Percentiles rank a stretch among this genome's conserved stretches.
These are phyloP conservation scores for Oenanthe oenanthe DNA, from an alignment of 2,113 vertebrate genomes.

Conservation along the genomic window DNA sequence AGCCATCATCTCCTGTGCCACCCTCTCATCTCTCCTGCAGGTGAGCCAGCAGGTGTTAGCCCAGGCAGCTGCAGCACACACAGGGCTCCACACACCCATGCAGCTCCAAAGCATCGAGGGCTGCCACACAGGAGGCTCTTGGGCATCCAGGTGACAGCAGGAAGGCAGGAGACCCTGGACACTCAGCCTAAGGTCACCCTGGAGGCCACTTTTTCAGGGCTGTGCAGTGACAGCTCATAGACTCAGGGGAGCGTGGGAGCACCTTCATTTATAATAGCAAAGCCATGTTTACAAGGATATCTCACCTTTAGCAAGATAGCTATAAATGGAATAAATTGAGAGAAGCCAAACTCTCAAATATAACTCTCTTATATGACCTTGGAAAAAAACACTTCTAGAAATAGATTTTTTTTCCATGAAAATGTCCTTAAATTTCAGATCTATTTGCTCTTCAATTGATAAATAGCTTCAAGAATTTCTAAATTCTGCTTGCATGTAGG, in stretches of 20 bases:
- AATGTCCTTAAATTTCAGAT: constrained; percentile 14
- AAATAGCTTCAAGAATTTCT: constrained; percentile 30
- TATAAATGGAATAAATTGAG: constrained; percentile 33
- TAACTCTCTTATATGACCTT: constrained; percentile 5
- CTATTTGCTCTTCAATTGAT: constrained; percentile 15
- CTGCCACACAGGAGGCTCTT: background rate
- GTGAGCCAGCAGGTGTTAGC: background rate
- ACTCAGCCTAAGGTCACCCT: background rate
- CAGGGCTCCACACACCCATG: background rate
- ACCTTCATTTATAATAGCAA: constrained; percentile 1
- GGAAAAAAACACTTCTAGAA: constrained; percentile 38
- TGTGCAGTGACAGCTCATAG: background rate
- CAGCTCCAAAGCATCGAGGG: background rate
- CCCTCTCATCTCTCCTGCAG: background rate
- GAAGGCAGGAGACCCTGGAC: background rate
- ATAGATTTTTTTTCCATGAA: constrained; percentile 27
- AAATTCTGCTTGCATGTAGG: constrained; percentile 21
- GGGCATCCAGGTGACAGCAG: accelerated
- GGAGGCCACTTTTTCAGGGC: background rate
- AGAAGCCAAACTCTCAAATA: background rate
- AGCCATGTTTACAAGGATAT: constrained; percentile 3
- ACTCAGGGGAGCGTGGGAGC: background rate
- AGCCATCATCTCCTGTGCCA: background rate
- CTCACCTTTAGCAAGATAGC: constrained; percentile 16
- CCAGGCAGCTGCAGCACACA: background rate